Conservation (phyloP, 2,797 vertebrate genomes). For the Hipposideros larvatus region DNA sequence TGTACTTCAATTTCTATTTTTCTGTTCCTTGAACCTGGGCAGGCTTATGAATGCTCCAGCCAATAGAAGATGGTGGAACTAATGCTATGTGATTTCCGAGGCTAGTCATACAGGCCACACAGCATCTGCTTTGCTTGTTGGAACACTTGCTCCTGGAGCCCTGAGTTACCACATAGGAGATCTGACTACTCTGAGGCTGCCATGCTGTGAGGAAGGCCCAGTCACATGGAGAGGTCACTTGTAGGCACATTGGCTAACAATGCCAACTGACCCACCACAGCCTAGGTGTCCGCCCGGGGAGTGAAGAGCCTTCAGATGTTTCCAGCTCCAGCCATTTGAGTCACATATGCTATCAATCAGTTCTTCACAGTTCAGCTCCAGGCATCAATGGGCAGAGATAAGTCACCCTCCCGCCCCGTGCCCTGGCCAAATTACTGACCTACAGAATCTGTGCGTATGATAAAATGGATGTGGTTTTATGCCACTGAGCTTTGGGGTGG, state of each 20-base stretch:
- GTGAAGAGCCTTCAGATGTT: neutral
- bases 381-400: neutral
- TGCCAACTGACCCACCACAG: neutral
- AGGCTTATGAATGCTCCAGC: neutral
- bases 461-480: neutral
- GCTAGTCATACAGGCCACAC: no score
- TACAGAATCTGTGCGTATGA: neutral
- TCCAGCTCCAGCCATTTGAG: neutral
- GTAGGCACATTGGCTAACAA: neutral
- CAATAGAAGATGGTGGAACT: fast-evolving
- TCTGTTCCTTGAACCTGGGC: neutral
- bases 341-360: neutral
- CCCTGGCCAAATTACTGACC: neutral
- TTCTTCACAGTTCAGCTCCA: neutral
- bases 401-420: neutral
- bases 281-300: neutral
- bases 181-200: neutral
- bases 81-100: neutral
- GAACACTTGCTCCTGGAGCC: neutral
- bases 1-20: neutral
- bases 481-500: neutral
- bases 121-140: neutral
- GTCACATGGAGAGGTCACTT: fast-evolving
- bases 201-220: neutral
- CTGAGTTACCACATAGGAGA: neutral